Conservation (phyloP, 2,888 invertebrate genomes). For the Hyposoter dolosus region DNA sequence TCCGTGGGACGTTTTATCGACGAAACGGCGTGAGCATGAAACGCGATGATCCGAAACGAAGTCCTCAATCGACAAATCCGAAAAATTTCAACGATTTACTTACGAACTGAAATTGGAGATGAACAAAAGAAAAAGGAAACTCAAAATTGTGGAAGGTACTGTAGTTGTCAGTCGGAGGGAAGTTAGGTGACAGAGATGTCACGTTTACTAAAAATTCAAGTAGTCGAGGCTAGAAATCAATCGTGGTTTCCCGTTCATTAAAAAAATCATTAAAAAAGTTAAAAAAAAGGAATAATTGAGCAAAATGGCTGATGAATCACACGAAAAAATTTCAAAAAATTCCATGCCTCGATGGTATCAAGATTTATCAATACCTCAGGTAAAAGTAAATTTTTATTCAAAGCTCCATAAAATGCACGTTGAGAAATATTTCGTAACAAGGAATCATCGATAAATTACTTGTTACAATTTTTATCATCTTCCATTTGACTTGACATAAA, state of each 20-base stretch:
- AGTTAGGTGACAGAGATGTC: slow-evolving; percentile 24
- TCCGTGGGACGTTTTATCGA: slow-evolving; percentile 76
- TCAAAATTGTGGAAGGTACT: slow-evolving; percentile 1
- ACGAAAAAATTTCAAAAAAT: slow-evolving; percentile 34
- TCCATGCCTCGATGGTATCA: slow-evolving; percentile 77
- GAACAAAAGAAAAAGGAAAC: slow-evolving; percentile 29
- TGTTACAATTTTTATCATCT: neutral
- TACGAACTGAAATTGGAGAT: slow-evolving; percentile 62
- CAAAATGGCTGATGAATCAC: slow-evolving; percentile 23
- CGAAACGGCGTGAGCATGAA: slow-evolving; percentile 75
- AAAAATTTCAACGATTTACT: slow-evolving; percentile 75
- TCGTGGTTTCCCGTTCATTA: neutral
- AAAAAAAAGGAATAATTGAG: slow-evolving; percentile 40
- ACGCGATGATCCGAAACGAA: slow-evolving; percentile 76
- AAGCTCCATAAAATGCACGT: neutral
- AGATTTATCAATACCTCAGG: slow-evolving; percentile 77
- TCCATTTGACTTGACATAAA: neutral
- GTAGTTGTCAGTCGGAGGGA: slow-evolving; percentile 27
- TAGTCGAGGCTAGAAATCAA: neutral
- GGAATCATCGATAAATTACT: neutral
- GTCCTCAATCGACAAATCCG: slow-evolving; percentile 70
- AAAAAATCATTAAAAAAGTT: neutral
- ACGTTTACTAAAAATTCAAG: slow-evolving; percentile 9
- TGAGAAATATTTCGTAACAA: neutral
- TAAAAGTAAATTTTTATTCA: slow-evolving; percentile 70